Conservation (phyloP, 2,888 invertebrate species). For the Leptinotarsa peninsularis region DNA sequence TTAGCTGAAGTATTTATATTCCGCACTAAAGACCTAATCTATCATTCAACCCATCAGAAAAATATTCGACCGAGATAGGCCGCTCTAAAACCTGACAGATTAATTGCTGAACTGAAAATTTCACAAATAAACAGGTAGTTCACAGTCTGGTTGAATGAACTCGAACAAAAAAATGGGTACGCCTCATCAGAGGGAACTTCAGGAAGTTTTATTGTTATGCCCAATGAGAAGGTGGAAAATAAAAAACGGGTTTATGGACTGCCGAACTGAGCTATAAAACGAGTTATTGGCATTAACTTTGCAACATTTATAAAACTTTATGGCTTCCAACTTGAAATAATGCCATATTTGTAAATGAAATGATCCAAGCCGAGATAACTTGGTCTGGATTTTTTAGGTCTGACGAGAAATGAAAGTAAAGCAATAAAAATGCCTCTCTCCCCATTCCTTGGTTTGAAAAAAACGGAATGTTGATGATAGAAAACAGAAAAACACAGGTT, state of each 20-base stretch:
- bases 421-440: too few species aligned
- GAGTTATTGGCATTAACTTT: constrained; percentile 2
- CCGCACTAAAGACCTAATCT: not conserved
- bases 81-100: constrained; percentile 1
- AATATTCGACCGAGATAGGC: not conserved
- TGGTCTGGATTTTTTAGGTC: not conserved
- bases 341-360: not conserved
- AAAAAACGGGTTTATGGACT: constrained; percentile 9
- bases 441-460: too few species aligned
- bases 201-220: constrained; percentile 11
- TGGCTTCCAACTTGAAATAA: not conserved
- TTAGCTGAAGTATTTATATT: not conserved
- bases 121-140: not conserved
- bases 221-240: constrained; percentile 10
- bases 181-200: constrained; percentile 1
- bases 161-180: not conserved
- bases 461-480: too few species aligned
- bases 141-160: not conserved
- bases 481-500: too few species aligned
- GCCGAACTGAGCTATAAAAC: constrained; percentile 2
- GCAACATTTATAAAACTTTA: not conserved
- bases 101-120: constrained; percentile 7
- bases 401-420: not conserved
- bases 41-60: constrained; percentile 7
- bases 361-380: not conserved